Evolutionary conservation across 2,797 vertebrate genomes (phyloP), one percentile per base, ranked within the genome.

Genomic region (Emydoidea blandingii): DNA sequence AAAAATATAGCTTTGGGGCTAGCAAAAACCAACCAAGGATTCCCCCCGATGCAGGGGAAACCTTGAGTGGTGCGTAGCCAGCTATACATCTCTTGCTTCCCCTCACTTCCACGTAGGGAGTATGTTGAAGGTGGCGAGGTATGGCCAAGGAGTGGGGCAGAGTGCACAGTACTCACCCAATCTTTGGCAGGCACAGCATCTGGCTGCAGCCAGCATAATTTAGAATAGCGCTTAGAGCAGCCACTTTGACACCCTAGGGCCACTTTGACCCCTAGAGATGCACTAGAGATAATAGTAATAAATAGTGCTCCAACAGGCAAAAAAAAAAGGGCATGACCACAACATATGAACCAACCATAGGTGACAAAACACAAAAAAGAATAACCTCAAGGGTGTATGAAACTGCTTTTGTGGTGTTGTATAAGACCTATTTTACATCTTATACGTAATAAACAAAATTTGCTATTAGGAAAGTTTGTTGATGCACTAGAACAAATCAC

Each of bases 61-160:
- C 14, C 6, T 41, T 3, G 15, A n/a, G n/a, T 1, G 27, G 12
- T 3, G 37, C 7, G 1, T 0, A 1, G 78, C 34, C 3, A 1
- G 2, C 80, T 27, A 68, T 3, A 82, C 15, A 54, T 6, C 14
- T 54, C 27, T 44, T 62, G 15, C 59, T 62, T 6, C 12, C 59
- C 59, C 68, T 79, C 56, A 57, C 27, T n/a, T 53, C 1, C 0
- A 65, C 10, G 80, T 34, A 49, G 49, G 80, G 19, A 7, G 11
- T 34, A 72, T 86, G 68, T 0, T 83, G 79, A 85, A 89, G 68
- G 34, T 56, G 23, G 65, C 44, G 25, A 47, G 62, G 54, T 83
- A 18, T 1, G 5, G n/a, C 65, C 18, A 53, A 79, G 6, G 7
- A 12, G 6, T 68, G n/a, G 34, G 4, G n/a, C 65, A 19, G 65